Evolutionary conservation across 2,797 vertebrate genomes (phyloP), one percentile per base, ranked within the genome.

Genomic region (Oreonectes daqikongensis): DNA sequence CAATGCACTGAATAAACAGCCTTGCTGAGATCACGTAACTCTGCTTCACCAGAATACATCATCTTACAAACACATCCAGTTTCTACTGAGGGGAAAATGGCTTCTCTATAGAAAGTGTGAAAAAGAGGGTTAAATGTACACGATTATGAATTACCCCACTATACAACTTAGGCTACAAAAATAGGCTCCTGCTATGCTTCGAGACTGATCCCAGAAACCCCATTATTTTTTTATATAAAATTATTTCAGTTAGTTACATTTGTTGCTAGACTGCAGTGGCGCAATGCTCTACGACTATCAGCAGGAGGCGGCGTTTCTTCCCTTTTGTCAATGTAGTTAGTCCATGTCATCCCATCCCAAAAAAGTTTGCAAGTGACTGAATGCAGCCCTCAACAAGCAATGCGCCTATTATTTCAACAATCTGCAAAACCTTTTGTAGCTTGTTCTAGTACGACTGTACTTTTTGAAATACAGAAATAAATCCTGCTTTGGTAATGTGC

Each of bases 1-100:
- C 42, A 63, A 22, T 38, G 20, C 50, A 46, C 22, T 50, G 55
- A 3, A 59, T 22, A 17, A 53, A 48, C 28, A 40, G 6, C 8
- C 18, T 48, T 28, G 59, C 24, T 24, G 66, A 40, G 66, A 69
- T 77, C n/a, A 28, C 46, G 17, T 73, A n/a, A 35, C 55, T 46
- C 24, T 5, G 18, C 8, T 5, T 42, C 20, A 71, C n/a, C 63
- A 48, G 32, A 48, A 24, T 28, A 28, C 5, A 30, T 14, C 20
- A 48, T 5, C 14, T n/a, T 70, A 42, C 69, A 55, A 66, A 48
- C 17, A 22, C 0, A 50, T 20, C 55, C 4, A 18, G 20, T 57
- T 9, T 67, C 38, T 28, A 40, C 60, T 5, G 5, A 28, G 20
- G 17, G 18, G 4, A 55, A 46, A 72, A 60, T 2, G 9, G 35